Evolutionary conservation across 2,797 vertebrate genomes (phyloP).

Genomic region (Mus minutoides): DNA sequence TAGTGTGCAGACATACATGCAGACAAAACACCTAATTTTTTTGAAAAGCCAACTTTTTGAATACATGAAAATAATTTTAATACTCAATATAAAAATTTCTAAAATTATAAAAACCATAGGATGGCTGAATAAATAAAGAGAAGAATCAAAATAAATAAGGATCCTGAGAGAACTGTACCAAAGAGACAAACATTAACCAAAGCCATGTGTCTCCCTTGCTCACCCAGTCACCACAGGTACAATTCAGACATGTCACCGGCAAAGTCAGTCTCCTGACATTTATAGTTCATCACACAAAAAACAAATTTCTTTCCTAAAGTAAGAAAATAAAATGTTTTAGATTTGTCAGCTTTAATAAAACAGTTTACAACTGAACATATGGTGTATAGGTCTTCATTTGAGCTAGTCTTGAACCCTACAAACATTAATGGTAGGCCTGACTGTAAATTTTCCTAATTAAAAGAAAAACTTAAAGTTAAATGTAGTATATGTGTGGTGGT

Average conservation of each 20-base stretch:
- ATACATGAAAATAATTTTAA: constrained; percentile 61
- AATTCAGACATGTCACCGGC: background rate
- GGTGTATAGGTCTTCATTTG: background rate
- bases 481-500: background rate
- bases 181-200: constrained; percentile 47
- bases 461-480: background rate
- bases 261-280: constrained; percentile 33
- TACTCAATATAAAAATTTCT: constrained; percentile 29
- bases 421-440: background rate
- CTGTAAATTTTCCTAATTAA: constrained; percentile 13
- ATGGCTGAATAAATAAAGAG: constrained; percentile 6
- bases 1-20: background rate
- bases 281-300: constrained; percentile 9
- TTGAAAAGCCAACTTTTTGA: constrained; percentile 46
- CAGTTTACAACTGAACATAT: constrained; percentile 39
- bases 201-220: background rate
- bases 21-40: background rate
- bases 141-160: constrained; percentile 37
- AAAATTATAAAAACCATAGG: constrained; percentile 6
- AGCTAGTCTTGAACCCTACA: background rate
- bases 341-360: constrained; percentile 10
- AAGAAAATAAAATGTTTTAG: background rate
- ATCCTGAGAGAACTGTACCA: background rate
- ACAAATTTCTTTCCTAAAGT: constrained; percentile 28
- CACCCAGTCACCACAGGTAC: background rate